Percentiles rank a stretch among this genome's conserved stretches.
These are phyloP conservation scores for Thyatira batis DNA, from an alignment of 2,888 invertebrate species.

Conservation along the genomic window DNA sequence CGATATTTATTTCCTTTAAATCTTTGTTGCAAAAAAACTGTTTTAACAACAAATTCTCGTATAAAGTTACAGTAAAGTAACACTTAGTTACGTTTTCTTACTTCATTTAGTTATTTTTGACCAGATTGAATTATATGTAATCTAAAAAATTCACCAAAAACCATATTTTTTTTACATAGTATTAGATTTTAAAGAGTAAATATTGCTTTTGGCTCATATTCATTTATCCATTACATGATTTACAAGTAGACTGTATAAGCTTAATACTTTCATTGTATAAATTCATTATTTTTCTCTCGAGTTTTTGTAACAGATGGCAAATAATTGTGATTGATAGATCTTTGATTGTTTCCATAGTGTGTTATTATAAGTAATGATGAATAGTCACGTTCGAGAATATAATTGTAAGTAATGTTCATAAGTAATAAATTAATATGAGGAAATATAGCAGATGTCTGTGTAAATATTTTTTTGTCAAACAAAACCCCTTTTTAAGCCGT, in stretches of 20 bases:
- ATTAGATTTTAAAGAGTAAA: background rate
- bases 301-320: constrained; percentile 9
- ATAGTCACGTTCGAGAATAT: background rate
- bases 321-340: constrained; percentile 37
- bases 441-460: background rate
- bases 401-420: background rate
- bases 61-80: no score
- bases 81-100: no score
- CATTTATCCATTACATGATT: background rate
- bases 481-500: no score
- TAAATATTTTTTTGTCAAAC: background rate
- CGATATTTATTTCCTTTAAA: constrained; percentile 11
- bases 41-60: no score
- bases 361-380: background rate
- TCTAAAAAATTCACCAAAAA: no score
- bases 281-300: constrained; percentile 4
- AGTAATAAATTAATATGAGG: no score
- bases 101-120: no score
- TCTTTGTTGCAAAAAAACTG: no score
- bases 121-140: no score
- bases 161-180: background rate
- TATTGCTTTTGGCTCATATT: background rate
- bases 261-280: constrained; percentile 5
- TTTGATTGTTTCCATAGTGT: constrained; percentile 22
- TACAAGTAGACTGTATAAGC: constrained; percentile 13